phyloP scores from a whole-genome alignment of 2,888 invertebrate species.

The Dyspetes luteomarginatus region DNA sequence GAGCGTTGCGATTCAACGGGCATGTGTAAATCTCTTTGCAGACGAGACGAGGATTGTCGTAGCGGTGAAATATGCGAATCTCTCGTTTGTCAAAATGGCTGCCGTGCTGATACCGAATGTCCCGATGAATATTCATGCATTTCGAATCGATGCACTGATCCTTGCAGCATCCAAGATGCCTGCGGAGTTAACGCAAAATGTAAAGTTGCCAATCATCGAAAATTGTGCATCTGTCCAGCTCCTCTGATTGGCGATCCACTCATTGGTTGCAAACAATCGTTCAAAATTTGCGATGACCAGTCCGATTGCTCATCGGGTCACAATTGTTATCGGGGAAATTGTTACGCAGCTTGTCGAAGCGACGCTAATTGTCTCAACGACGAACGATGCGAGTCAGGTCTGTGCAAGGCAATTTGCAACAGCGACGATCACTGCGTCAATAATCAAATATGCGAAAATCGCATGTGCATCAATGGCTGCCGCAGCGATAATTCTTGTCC shows the following conservation, averaged over 20 bases:
- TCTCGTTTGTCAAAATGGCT: slow-evolving; percentile 91
- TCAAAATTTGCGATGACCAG: slow-evolving; percentile 87
- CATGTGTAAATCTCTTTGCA: slow-evolving; percentile 92
- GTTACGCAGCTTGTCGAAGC: slow-evolving; percentile 91
- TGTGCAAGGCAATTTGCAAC: slow-evolving; percentile 94
- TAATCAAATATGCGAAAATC: slow-evolving; percentile 94
- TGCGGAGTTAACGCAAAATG: slow-evolving; percentile 94
- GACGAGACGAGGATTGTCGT: slow-evolving; percentile 93
- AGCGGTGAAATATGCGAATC: slow-evolving; percentile 94
- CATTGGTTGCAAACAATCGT: slow-evolving; percentile 89
- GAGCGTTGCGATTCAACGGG: slow-evolving; percentile 90
- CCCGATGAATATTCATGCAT: slow-evolving; percentile 89
- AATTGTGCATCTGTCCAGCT: slow-evolving; percentile 89
- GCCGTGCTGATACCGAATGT: slow-evolving; percentile 92
- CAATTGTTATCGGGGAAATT: slow-evolving; percentile 91
- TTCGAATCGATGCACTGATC: slow-evolving; percentile 91
- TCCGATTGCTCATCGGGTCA: slow-evolving; percentile 89
- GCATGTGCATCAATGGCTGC: slow-evolving; percentile 94
- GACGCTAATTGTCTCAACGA: slow-evolving; percentile 93
- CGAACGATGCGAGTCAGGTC: slow-evolving; percentile 93
- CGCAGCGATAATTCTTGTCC: slow-evolving; percentile 92
- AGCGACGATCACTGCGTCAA: slow-evolving; percentile 92
- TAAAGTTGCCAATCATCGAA: slow-evolving; percentile 88
- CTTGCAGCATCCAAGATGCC: slow-evolving; percentile 90
- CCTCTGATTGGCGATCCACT: slow-evolving; percentile 90